These are phyloP conservation scores for Chrysotoxum bicinctum DNA, from an alignment of 2,888 invertebrate species.

Conservation along the genomic window DNA sequence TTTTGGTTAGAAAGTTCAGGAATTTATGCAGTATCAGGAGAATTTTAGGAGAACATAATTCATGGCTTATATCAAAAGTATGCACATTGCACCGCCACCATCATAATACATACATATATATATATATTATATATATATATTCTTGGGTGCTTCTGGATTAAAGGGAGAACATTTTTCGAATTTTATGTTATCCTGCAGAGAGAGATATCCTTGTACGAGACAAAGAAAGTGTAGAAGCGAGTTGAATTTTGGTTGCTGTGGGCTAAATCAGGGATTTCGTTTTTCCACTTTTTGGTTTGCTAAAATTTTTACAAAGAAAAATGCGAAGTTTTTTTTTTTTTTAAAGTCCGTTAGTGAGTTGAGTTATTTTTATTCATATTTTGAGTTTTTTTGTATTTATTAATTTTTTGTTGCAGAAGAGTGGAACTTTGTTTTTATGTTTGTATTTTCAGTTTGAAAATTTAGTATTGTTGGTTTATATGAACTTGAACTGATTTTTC, in stretches of 20 bases:
- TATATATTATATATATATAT: constrained; percentile 14
- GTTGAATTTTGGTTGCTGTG: neutral
- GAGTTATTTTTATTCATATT: constrained; percentile 34
- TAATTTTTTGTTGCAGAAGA: neutral
- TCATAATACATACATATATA: neutral
- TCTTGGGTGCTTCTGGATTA: constrained; percentile 17
- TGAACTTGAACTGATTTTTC: no score
- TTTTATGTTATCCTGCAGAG: constrained; percentile 5
- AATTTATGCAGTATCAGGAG: constrained; percentile 37
- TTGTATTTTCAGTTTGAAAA: no score
- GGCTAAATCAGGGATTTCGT: neutral
- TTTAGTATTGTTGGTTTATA: no score
- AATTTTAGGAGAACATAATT: constrained; percentile 47
- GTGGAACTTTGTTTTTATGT: no score
- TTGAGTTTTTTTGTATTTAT: neutral
- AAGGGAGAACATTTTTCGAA: neutral
- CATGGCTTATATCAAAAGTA: constrained; percentile 44
- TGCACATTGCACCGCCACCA: constrained; percentile 27
- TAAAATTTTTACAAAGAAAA: neutral
- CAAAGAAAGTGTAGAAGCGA: neutral
- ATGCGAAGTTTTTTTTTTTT: constrained; percentile 2
- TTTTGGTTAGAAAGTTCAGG: constrained; percentile 29
- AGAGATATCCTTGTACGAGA: constrained; percentile 4
- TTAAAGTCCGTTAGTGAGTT: neutral
- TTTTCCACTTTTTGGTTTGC: neutral